phyloP scores from a whole-genome alignment of 2,888 invertebrate genomes.

The Lapara coniferarum region DNA sequence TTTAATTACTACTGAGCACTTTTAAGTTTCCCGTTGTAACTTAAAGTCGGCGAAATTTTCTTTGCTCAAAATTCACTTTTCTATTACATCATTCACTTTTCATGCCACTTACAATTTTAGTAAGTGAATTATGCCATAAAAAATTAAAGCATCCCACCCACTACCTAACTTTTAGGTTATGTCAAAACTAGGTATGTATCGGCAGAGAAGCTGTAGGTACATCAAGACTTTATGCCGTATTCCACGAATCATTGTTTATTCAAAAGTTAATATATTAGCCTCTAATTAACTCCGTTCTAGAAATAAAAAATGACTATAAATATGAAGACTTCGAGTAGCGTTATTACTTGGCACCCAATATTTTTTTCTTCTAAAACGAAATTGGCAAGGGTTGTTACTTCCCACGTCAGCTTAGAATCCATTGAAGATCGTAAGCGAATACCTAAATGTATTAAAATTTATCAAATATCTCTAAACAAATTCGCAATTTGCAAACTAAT shows the following conservation, averaged over 20 bases:
- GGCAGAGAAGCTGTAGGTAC: not conserved
- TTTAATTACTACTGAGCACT: slow-evolving; percentile 75
- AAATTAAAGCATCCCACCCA: not conserved
- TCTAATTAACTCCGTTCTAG: too few relatives aligned
- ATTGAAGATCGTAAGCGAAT: too few relatives aligned
- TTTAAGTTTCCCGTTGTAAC: slow-evolving; percentile 54
- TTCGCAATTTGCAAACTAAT: too few relatives aligned
- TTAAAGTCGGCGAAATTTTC: slow-evolving; percentile 54
- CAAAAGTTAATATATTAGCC: too few relatives aligned
- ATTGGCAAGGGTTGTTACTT: too few relatives aligned
- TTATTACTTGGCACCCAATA: too few relatives aligned
- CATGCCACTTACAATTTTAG: not conserved
- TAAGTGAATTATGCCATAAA: not conserved
- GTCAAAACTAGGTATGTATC: not conserved
- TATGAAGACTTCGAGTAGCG: not conserved
- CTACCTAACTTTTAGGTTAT: not conserved
- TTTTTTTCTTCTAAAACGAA: too few relatives aligned
- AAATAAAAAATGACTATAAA: not conserved
- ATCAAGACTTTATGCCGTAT: not conserved
- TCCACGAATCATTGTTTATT: not conserved
- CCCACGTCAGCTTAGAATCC: too few relatives aligned
- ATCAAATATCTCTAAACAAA: too few relatives aligned
- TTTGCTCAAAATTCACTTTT: slow-evolving; percentile 42
- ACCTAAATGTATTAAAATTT: too few relatives aligned
- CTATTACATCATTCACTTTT: slow-evolving; percentile 23